Conservation (phyloP, 2,888 invertebrate species). For the Parelbella ahira region DNA sequence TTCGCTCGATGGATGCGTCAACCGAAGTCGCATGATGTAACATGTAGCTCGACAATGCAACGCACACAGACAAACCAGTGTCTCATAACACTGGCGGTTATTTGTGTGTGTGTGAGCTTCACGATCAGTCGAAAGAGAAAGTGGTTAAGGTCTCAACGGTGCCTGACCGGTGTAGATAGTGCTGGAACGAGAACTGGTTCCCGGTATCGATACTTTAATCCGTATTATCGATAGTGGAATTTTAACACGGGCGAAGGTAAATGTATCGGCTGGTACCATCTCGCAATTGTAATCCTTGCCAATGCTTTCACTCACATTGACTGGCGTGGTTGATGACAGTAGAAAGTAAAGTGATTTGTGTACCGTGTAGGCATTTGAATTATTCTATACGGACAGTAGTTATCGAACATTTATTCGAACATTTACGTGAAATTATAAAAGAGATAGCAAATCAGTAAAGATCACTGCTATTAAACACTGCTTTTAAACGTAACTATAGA, state of each 20-base stretch:
- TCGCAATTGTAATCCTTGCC: slow-evolving; percentile 22
- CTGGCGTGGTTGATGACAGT: slow-evolving; percentile 21
- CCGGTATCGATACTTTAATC: slow-evolving; percentile 36
- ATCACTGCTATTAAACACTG: no score
- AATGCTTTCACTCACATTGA: slow-evolving; percentile 24
- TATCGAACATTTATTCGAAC: no score
- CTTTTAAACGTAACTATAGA: no score
- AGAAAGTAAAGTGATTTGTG: slow-evolving; percentile 23
- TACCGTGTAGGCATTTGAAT: slow-evolving; percentile 12
- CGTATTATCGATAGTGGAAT: slow-evolving; percentile 21
- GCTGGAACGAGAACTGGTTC: slow-evolving; percentile 36
- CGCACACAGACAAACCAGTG: slow-evolving; percentile 31
- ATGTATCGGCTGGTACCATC: slow-evolving; percentile 22
- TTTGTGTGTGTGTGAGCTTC: slow-evolving; percentile 40
- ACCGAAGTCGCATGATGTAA: slow-evolving; percentile 67
- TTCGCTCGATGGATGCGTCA: slow-evolving; percentile 71
- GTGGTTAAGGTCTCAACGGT: slow-evolving; percentile 60
- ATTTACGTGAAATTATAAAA: no score
- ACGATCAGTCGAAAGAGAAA: slow-evolving; percentile 71
- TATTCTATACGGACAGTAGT: slow-evolving; percentile 3
- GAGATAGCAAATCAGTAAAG: no score
- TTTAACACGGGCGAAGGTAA: slow-evolving; percentile 12
- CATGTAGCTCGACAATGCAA: slow-evolving; percentile 56
- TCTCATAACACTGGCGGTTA: slow-evolving; percentile 27
- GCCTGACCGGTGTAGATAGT: slow-evolving; percentile 45